Evolutionary conservation across 2,113 vertebrate species (phyloP), one percentile per base, ranked within the genome.

Genomic region (Podilymbus podiceps): DNA sequence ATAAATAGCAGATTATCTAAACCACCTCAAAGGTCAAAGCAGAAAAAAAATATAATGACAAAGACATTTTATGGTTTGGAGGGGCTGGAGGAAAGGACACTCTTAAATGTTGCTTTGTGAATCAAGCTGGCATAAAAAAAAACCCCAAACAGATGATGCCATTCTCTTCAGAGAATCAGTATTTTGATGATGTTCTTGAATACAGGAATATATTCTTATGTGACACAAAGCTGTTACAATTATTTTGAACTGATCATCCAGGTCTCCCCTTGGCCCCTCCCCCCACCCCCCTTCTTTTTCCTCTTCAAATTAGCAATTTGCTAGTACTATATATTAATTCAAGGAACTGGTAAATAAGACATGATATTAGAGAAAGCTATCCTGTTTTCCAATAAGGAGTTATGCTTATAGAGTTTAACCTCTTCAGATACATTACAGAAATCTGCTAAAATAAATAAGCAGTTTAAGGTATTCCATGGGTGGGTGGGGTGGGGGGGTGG

Each of bases 261-360:
- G 5, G 35, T 11, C 4, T 46, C 9, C 4, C 12, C 9, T 11
- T 3, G 3, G n/a, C n/a, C n/a, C n/a, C n/a, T n/a, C n/a, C n/a
- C n/a, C n/a, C n/a, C n/a, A n/a, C 9, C 13, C 4, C 21, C 21
- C 8, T 9, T 8, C 35, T 8, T 6, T 14, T 9, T 15, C 15
- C 30, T 2, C 18, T 83, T 77, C 63, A 75, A 89, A 73, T 60
- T 35, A 55, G 20, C n/a, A 22, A 64, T 75, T 63, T 86, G 20
- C 13, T 62, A 42, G 8, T 4, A 44, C 13, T 19, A 23, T 21
- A 24, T n/a, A 33, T 50, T 76, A 8, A 24, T 73, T 80, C 30
- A 35, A 88, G 46, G 40, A 90, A 69, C 25, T 17, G 23, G 44
- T 74, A 85, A 88, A 49, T 50, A 59, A 80, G 30, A 22, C 19